Base-by-base conservation (phyloP, 2,888 invertebrate species). In the Omphaloscelis lunosa region DNA sequence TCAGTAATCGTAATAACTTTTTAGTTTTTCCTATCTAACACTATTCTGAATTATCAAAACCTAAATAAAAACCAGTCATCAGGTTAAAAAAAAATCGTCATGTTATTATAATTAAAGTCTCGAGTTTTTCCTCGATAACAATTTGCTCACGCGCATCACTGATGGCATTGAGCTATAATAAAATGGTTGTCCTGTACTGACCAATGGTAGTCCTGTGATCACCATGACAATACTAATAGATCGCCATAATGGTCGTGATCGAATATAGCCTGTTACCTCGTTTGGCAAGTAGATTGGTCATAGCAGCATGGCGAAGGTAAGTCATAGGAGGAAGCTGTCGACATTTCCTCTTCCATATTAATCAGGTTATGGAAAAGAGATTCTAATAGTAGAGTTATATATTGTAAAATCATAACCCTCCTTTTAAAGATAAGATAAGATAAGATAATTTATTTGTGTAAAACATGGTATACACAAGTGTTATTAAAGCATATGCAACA, bases 221-320 rank as follows among this genome's bases (percentile, higher is more conserved):
- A 34, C 45, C 11, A 11, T 34, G 34, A 48, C 23, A 59, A 4
- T 39, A 34, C 45, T 45, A 12, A 51, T 12, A 29, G 45, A 63
- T 34, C 1, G 17, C 12, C 17, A 12, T 2, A 34, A 15, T 45
- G 34, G 23, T 34, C 72, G 58, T 78, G 56, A 65, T 65, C 9
- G 0, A 23, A 58, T 63, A 56, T 62, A 62, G 45, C 12, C 12
- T 51, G 61, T 45, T 45, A 45, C 45, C 45, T 62, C 27, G 17
- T 29, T 11, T 23, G n/a, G 20, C 23, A 0, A 41, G 72, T 77
- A 20, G 29, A 72, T 77, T 58, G 29, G 17, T 59, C 29, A 51
- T 51, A 62, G 77, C 15, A 23, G 6, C 5, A 20, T 29, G 2
- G 7, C 4, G 23, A 53, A 70, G 53, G 70, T 56, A 3, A n/a